Base-by-base conservation (phyloP, 2,113 vertebrate species). In the Dicaeum eximium region DNA sequence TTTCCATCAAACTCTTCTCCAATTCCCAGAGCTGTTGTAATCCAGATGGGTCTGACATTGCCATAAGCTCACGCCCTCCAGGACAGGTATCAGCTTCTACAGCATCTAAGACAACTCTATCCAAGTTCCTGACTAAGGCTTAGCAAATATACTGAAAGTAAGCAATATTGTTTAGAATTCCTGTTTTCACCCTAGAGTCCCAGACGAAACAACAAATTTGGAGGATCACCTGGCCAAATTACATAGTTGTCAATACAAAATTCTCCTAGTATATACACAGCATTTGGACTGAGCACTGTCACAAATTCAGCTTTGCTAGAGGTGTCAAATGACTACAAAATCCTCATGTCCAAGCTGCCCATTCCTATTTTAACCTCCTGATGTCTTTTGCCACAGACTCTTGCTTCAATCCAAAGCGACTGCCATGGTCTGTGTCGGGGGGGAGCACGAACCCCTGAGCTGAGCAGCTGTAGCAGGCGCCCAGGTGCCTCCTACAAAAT, bases 381-480 rank as follows among this genome's bases (percentile, higher is more conserved):
- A 37, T 45, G 11, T 21, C n/a, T 48, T 83, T 50, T 38, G 48
- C 15, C 57, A 20, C 38, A 17, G 73, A 6, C 22, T 23, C 23
- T 31, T 10, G 30, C n/a, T 72, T 54, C 44, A 38, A 5, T 15
- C 13, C 25, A 12, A 31, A 60, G 14, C 17, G 40, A 15, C 8
- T 10, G 10, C 13, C 37, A 1, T 0, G 6, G 23, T 31, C 13
- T 28, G 0, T 47, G 38, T 8, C 5, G 3, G 5, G 11, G 20
- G 35, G 8, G 7, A 53, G 38, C 51, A 13, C 0, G 42, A 54
- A 12, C 6, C 1, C 9, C 50, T 3, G 80, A 23, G 73, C 80
- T 2, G 28, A 28, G 93, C 20, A 31, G 54, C 53, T 10, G 6
- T 0, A 4, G 27, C 1, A 7, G 53, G 30, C 2, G 2, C 6